Conservation (phyloP, 1,140 invertebrate species). For the Eriocheir sinensis region DNA sequence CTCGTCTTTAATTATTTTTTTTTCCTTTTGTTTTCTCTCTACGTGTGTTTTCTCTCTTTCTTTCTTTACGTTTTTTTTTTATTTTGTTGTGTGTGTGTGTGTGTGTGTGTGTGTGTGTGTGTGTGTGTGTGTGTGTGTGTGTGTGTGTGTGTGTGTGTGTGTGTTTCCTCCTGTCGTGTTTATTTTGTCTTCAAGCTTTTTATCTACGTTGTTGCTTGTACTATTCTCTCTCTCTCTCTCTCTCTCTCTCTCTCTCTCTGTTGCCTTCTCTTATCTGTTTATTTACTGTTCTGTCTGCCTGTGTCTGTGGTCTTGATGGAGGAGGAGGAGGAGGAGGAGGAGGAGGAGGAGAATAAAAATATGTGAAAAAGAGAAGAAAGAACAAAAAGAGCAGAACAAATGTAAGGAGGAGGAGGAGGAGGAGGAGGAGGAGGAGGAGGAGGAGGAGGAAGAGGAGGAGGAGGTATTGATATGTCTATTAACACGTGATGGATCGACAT, state of each 20-base stretch:
- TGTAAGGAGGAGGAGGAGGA: too few relatives aligned
- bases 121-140: slow-evolving; percentile 24
- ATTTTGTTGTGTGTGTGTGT: slow-evolving; percentile 4
- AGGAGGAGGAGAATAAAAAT: too few relatives aligned
- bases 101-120: slow-evolving; percentile 22
- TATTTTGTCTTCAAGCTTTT: background rate
- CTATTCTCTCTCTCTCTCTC: background rate
- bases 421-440: background rate
- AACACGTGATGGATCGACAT: background rate
- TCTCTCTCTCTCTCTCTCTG: background rate
- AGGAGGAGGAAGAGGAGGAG: background rate
- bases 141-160: slow-evolving; percentile 23
- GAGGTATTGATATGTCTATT: background rate
- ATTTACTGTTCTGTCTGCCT: background rate
- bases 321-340: too few relatives aligned
- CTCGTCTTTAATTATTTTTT: too few relatives aligned
- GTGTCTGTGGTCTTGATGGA: too few relatives aligned
- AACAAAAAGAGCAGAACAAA: too few relatives aligned
- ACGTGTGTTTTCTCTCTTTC: background rate
- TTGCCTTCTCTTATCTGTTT: background rate
- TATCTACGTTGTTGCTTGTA: background rate
- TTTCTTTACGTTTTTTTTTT: background rate
- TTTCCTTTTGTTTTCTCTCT: background rate
- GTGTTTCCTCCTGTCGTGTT: background rate
- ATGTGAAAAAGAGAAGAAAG: too few relatives aligned